Percentiles rank a stretch among this genome's conserved stretches.
Conservation (phyloP, 2,888 invertebrate genomes). For the Aporophyla lueneburgensis region DNA sequence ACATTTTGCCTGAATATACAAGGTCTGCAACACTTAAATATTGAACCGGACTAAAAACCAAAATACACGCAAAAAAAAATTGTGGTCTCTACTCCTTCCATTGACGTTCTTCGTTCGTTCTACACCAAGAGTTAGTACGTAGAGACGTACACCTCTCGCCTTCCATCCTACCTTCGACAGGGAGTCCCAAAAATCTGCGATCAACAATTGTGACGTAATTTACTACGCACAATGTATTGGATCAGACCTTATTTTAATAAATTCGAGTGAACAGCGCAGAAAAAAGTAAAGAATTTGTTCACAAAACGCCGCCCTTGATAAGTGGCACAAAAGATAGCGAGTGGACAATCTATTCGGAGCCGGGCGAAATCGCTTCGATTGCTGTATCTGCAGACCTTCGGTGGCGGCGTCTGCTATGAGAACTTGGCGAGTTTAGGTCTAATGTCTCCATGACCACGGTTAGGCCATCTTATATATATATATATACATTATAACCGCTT, state of each 20-base stretch:
- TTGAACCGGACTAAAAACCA: not conserved
- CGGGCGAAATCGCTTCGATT: slow-evolving; percentile 71
- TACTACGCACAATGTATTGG: slow-evolving; percentile 66
- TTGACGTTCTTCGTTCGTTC: not conserved
- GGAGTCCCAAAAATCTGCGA: slow-evolving; percentile 47
- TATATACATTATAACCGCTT: not conserved
- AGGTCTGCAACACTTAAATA: not conserved
- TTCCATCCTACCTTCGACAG: slow-evolving; percentile 16
- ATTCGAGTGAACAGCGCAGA: slow-evolving; percentile 69
- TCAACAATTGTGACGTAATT: slow-evolving; percentile 66
- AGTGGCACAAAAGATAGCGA: slow-evolving; percentile 73
- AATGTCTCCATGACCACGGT: not conserved
- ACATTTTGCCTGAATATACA: not conserved
- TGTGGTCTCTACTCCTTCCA: not conserved
- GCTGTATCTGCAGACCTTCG: slow-evolving; percentile 72
- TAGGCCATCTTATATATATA: not conserved
- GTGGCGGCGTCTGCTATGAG: slow-evolving; percentile 28
- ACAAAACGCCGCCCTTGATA: slow-evolving; percentile 72
- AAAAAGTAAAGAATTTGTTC: slow-evolving; percentile 74
- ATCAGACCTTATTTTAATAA: slow-evolving; percentile 72
- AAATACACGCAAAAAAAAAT: not conserved
- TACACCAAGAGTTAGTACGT: not conserved
- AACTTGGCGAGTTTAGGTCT: slow-evolving; percentile 5
- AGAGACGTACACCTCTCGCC: not conserved
- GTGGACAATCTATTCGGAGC: slow-evolving; percentile 74